phyloP scores from a whole-genome alignment of 2,888 invertebrate species.

The Molanna angustata region DNA sequence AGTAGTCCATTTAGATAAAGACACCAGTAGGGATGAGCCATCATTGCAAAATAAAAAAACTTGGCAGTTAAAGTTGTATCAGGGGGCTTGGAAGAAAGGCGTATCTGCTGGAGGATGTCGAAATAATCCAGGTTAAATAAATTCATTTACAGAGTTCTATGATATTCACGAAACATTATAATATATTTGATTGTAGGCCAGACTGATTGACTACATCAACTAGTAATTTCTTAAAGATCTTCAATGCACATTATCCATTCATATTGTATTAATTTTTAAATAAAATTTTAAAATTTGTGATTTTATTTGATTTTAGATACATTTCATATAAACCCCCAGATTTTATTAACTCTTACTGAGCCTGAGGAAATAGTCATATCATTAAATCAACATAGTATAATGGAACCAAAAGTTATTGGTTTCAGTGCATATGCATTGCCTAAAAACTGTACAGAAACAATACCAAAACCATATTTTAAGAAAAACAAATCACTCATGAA shows the following conservation, averaged over 20 bases:
- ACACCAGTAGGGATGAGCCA: conserved; percentile 82
- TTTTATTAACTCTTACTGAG: conserved; percentile 75
- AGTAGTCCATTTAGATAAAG: conserved; percentile 81
- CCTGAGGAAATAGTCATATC: conserved; percentile 82
- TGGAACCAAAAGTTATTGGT: conserved; percentile 91
- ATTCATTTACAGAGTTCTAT: too few species aligned
- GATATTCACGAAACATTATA: too few species aligned
- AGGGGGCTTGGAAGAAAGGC: conserved; percentile 83
- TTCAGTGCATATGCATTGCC: conserved; percentile 80
- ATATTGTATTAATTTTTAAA: too few species aligned
- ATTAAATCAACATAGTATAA: conserved; percentile 84
- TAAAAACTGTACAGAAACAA: conserved; percentile 69
- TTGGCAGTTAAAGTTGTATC: conserved; percentile 86
- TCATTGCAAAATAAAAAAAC: conserved; percentile 70
- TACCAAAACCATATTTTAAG: conserved; percentile 78
- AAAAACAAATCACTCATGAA: conserved; percentile 83
- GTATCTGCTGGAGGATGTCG: conserved; percentile 88
- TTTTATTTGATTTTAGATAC: conserved; percentile 59
- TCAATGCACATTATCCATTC: too few species aligned
- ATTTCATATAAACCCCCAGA: conserved; percentile 90
- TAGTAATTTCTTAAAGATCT: too few species aligned
- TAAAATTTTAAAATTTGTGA: not conserved
- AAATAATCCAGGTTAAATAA: conserved; percentile 76
- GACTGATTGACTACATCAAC: too few species aligned
- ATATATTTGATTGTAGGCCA: too few species aligned